Evolutionary conservation across 2,797 vertebrate species (phyloP).

Genomic region (Syngnathus rostellatus): DNA sequence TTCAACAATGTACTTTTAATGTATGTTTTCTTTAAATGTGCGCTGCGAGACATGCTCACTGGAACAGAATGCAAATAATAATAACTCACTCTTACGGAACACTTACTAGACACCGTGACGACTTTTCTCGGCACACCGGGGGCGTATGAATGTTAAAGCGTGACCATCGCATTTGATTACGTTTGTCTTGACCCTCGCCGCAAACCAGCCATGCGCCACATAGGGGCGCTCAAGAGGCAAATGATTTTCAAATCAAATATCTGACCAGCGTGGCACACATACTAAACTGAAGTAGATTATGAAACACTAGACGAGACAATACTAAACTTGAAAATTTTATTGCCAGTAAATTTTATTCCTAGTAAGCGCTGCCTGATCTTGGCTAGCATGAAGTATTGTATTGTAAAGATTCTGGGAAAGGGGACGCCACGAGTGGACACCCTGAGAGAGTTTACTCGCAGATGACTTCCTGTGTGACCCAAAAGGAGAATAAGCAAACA

Average conservation of each 20-base stretch:
- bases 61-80: slow-evolving; percentile 1
- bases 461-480: slow-evolving; percentile 41
- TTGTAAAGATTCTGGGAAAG: slow-evolving; percentile 9
- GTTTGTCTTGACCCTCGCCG: slow-evolving; percentile 8
- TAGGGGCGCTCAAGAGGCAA: background rate
- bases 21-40: slow-evolving; percentile 1
- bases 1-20: background rate
- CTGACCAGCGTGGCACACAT: background rate
- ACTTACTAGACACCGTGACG: slow-evolving; percentile 3
- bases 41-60: background rate
- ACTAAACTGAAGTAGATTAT: too few species aligned
- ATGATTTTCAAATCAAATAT: background rate
- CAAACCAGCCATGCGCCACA: background rate
- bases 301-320: background rate
- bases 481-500: slow-evolving; percentile 51
- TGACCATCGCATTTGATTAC: slow-evolving; percentile 15
- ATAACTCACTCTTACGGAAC: slow-evolving; percentile 11
- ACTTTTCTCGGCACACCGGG: slow-evolving; percentile 9
- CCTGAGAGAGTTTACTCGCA: slow-evolving; percentile 29
- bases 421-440: slow-evolving; percentile 9
- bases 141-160: slow-evolving; percentile 21
- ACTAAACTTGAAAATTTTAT: background rate
- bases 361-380: too few species aligned
- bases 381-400: background rate
- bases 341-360: too few species aligned